Base-by-base conservation (phyloP, 2,797 vertebrate species). In the Pipistrellus pygmaeus region DNA sequence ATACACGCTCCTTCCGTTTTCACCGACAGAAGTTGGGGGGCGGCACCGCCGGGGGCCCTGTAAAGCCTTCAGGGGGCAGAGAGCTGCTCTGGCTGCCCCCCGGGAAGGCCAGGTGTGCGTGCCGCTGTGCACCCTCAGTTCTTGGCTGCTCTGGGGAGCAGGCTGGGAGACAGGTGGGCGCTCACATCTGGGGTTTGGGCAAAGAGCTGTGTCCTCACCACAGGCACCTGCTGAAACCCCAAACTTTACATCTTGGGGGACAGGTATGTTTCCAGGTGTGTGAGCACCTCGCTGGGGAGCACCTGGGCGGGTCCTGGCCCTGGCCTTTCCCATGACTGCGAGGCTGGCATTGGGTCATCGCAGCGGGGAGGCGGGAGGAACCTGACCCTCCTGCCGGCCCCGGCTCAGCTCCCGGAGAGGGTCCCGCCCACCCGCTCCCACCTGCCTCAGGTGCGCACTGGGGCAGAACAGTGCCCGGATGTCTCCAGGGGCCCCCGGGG, bases 31-130 rank as follows among this genome's bases (percentile, higher is more conserved):
- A 32, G 30, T 32, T 14, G n/a, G 32, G 13, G 60, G 44, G 11
- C 7, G 3, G 27, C 9, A 0, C 5, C 5, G 0, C 53, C 2
- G 3, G 32, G 8, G 8, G 30, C 5, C 5, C 25, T 32, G 3
- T 3, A 4, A 4, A 51, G 38, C 8, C 1, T n/a, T 30, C 64
- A 32, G 21, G 44, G 55, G 78, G 53, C 30, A 32, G 27, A 48
- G 10, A 44, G 60, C 0, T 30, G 38, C n/a, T 20, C 41, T 12
- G 64, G 17, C 77, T 30, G n/a, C 35, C 35, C 30, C 25, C n/a
- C n/a, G 38, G 11, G 35, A 18, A 44, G 23, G 9, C 51, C 60
- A 17, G 48, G 57, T 6, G 38, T 12, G 48, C 10, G 30, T 6
- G 35, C 48, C 51, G 0, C 18, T 25, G 20, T 8, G 75, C 35